Evolutionary conservation across 2,888 invertebrate species (phyloP).

Genomic region (Andrena chrysosceles): DNA sequence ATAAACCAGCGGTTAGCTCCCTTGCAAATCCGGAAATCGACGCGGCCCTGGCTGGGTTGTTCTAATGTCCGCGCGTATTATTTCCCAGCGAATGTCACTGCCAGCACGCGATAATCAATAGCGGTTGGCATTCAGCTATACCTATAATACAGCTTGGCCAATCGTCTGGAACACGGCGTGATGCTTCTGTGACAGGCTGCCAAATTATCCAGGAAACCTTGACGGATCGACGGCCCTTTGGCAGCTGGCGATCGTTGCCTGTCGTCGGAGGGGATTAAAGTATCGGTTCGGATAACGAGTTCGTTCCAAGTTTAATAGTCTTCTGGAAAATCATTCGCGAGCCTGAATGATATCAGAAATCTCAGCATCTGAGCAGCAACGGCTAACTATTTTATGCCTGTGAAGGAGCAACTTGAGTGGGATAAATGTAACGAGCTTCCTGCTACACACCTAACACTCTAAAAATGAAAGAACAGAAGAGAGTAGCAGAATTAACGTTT

Average conservation of each 20-base stretch:
- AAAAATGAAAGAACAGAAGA: neutral
- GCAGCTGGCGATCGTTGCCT: neutral
- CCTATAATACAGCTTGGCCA: constrained; percentile 37
- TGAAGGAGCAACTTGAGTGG: too few relatives aligned
- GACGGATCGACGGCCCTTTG: constrained; percentile 54
- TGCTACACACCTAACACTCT: too few relatives aligned
- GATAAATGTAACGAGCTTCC: too few relatives aligned
- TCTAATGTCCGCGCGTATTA: constrained; percentile 61
- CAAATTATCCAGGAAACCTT: constrained; percentile 49
- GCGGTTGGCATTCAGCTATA: constrained; percentile 27
- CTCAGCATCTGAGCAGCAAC: neutral
- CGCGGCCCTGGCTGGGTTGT: constrained; percentile 21
- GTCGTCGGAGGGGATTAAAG: constrained; percentile 12
- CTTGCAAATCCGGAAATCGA: constrained; percentile 69
- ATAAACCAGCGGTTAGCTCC: constrained; percentile 48
- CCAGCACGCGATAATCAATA: constrained; percentile 68
- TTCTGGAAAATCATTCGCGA: neutral
- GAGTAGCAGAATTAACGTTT: neutral
- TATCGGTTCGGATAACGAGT: neutral
- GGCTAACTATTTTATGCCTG: too few relatives aligned
- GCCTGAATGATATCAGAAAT: neutral
- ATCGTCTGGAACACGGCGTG: constrained; percentile 51
- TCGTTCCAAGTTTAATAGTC: neutral
- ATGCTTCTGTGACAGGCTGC: constrained; percentile 28
- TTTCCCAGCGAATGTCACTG: constrained; percentile 62